Percentiles rank a stretch among this genome's conserved stretches.
These are phyloP conservation scores for Dryobotodes eremita DNA, from an alignment of 2,888 invertebrate genomes.

Conservation along the genomic window DNA sequence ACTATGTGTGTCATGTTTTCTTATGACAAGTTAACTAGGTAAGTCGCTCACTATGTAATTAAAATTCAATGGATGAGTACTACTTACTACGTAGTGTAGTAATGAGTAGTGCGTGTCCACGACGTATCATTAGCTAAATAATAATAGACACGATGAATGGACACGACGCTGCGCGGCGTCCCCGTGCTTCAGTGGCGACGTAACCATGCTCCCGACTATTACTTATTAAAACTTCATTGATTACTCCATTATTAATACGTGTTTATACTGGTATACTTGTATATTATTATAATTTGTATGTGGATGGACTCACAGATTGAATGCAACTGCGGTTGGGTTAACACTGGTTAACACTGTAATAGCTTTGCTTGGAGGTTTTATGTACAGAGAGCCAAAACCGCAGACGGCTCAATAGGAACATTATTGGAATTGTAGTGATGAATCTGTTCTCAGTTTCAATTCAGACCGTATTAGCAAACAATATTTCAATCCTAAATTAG, in stretches of 20 bases:
- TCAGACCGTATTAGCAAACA: constrained; percentile 8
- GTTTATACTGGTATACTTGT: constrained; percentile 28
- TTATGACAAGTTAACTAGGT: constrained; percentile 4
- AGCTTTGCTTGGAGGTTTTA: constrained; percentile 36
- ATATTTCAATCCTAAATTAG: constrained; percentile 40
- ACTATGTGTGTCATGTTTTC: not conserved
- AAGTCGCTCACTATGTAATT: constrained; percentile 29
- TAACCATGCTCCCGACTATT: constrained; percentile 45
- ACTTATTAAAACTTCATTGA: constrained; percentile 63
- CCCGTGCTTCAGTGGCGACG: constrained; percentile 29
- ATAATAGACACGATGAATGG: constrained; percentile 62
- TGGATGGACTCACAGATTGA: constrained; percentile 15
- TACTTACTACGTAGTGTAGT: constrained; percentile 47
- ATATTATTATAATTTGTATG: constrained; percentile 14
- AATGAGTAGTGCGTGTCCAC: constrained; percentile 63
- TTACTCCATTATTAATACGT: constrained; percentile 39
- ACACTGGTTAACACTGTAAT: constrained; percentile 24
- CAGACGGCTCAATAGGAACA: constrained; percentile 25
- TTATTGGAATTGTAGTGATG: constrained; percentile 24
- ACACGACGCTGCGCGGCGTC: constrained; percentile 45
- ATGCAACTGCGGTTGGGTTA: constrained; percentile 21
- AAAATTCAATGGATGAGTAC: constrained; percentile 50
- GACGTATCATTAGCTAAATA: constrained; percentile 62
- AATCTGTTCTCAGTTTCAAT: constrained; percentile 27
- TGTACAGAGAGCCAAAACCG: constrained; percentile 7